These are phyloP conservation scores for Microchirus variegatus DNA, from an alignment of 2,797 vertebrate genomes.

Conservation along the genomic window DNA sequence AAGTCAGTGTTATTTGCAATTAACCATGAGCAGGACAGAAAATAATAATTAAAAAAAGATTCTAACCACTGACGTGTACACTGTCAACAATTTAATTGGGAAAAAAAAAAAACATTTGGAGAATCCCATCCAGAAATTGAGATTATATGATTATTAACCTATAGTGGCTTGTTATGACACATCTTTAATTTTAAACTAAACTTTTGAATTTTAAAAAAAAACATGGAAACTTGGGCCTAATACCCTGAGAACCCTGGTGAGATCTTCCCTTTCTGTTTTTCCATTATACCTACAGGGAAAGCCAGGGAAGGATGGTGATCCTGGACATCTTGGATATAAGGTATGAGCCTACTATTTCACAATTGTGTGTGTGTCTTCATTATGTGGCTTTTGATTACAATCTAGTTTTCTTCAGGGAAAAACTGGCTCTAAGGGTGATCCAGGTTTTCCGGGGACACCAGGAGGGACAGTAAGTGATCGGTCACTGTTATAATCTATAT, in stretches of 20 bases:
- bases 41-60: neutral
- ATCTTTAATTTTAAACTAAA: no score
- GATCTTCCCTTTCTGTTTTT: no score
- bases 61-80: neutral
- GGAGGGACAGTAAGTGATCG: constrained; percentile 49
- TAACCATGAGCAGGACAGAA: neutral
- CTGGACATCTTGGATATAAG: constrained; percentile 39
- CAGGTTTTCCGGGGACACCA: constrained; percentile 49
- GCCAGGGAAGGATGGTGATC: constrained; percentile 58
- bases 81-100: no score
- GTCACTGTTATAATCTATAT: neutral
- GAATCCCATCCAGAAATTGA: no score
- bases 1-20: neutral
- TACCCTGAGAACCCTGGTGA: no score
- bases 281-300: constrained; percentile 60
- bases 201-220: no score
- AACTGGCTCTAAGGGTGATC: constrained; percentile 41
- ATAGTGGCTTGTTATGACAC: no score
- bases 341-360: constrained; percentile 34
- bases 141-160: no score
- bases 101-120: no score
- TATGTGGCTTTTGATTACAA: constrained; percentile 16
- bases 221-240: no score
- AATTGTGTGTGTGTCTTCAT: neutral
- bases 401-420: constrained; percentile 58